phyloP scores from a whole-genome alignment of 2,888 invertebrate genomes.

The Unio pictorum region DNA sequence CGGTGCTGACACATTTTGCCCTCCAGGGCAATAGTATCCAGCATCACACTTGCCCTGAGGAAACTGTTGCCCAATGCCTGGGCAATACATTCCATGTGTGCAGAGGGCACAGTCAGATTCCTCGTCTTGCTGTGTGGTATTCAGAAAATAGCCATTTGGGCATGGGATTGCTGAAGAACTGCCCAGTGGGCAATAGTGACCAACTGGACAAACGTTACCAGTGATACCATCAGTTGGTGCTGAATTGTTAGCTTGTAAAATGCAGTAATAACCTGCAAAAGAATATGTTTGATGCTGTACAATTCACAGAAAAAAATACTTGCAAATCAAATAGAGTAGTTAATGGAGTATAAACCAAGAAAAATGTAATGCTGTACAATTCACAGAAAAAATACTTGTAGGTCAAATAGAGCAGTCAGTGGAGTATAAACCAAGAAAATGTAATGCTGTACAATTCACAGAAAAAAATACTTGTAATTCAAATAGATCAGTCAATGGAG shows the following conservation, averaged over 20 bases:
- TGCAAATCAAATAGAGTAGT: too few relatives aligned
- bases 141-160: slow-evolving; percentile 58
- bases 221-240: slow-evolving; percentile 58
- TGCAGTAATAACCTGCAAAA: slow-evolving; percentile 62
- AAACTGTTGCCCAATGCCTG: slow-evolving; percentile 47
- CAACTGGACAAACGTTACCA: slow-evolving; percentile 63
- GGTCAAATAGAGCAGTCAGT: too few relatives aligned
- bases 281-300: background rate
- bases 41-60: slow-evolving; percentile 61
- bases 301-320: background rate
- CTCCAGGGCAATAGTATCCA: slow-evolving; percentile 67
- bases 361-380: background rate
- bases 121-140: slow-evolving; percentile 53
- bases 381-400: background rate
- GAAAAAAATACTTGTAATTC: background rate
- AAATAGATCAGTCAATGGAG: too few relatives aligned
- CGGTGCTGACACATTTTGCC: slow-evolving; percentile 63
- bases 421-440: background rate
- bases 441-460: background rate
- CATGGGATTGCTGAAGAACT: slow-evolving; percentile 47
- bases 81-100: slow-evolving; percentile 61
- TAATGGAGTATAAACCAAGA: background rate
- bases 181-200: slow-evolving; percentile 63
- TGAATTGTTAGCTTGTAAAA: slow-evolving; percentile 39
- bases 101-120: slow-evolving; percentile 59